Evolutionary conservation across 2,888 invertebrate species (phyloP), one percentile per base, ranked within the genome.

Genomic region (Cephus rjabovi): DNA sequence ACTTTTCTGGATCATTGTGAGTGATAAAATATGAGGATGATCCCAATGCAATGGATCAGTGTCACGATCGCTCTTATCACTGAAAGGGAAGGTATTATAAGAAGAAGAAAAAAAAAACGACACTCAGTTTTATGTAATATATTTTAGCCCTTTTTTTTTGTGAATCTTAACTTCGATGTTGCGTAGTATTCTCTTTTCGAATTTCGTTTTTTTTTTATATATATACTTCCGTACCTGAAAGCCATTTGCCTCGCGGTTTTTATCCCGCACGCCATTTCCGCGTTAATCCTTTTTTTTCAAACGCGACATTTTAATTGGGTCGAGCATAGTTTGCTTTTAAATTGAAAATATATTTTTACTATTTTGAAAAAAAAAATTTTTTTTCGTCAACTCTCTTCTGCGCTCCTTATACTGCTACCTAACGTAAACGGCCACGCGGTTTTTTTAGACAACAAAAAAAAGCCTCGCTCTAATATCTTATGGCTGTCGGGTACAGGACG

Each of bases 401-500:
- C 12, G 33, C 71, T 12, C 33, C 9, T 56, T 56, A 56, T 56
- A 56, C 56, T 56, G 23, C 23, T 56, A 56, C 56, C 56, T 56
- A 56, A 56, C 2, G 56, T 56, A 23, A 56, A 56, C 56, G 56
- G 56, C 56, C 56, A 56, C 56, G 56, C 23, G 56, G 56, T 56
- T 56, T 56, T 56, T 56, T 56, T 56, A 56, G 23, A 56, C 6
- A 56, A 37, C 37, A 37, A 37, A 37, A 37, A 40, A 56, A 56
- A 56, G 56, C 56, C 56, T 56, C 56, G 23, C 56, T 56, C 23
- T 56, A 23, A 56, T 56, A 31, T 71, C 71, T 71, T 31, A 82
- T 83, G 84, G 83, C 84, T 84, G 83, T 86, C 85, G 86, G 84
- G 83, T 83, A 83, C 82, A 82, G 82, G 85, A 82, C 56, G 56